These are phyloP conservation scores for Cacatua alba DNA, from an alignment of 2,113 vertebrate species.

Conservation along the genomic window DNA sequence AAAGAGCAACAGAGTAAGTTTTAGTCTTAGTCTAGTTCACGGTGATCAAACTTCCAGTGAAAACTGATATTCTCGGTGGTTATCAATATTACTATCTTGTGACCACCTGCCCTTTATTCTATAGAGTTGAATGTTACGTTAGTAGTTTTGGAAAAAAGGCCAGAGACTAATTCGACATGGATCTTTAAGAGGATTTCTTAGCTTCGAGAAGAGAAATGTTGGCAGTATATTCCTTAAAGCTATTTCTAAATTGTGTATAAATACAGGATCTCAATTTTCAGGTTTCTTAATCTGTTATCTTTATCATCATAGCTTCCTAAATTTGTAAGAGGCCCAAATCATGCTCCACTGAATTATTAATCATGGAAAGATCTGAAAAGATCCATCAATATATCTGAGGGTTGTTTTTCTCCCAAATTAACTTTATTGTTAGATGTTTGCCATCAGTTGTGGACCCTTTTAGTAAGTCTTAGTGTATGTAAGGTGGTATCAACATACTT, in stretches of 20 bases:
- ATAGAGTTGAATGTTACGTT: neutral
- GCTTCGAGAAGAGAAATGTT: neutral
- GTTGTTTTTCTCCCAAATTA: neutral
- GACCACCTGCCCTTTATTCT: neutral
- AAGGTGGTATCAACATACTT: neutral
- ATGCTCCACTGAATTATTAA: conserved; percentile 13
- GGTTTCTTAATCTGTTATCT: neutral
- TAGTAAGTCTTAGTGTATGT: neutral
- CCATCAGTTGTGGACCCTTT: neutral
- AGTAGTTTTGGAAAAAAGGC: neutral
- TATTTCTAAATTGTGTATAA: neutral
- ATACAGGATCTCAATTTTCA: neutral
- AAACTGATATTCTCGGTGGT: neutral
- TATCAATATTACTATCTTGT: neutral
- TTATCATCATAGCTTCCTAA: neutral
- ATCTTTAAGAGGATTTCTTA: neutral
- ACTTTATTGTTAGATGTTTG: neutral
- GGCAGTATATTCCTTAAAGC: neutral
- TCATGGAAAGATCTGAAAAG: neutral
- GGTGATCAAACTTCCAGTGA: neutral
- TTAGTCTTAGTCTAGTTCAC: neutral
- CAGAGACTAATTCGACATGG: neutral
- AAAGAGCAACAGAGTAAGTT: neutral
- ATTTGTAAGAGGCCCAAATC: neutral
- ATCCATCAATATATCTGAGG: neutral